A percentile compares a stretch with the other conserved stretches of the same genome.
phyloP scores from a whole-genome alignment of 2,888 invertebrate species.

The Saturnia japonica region DNA sequence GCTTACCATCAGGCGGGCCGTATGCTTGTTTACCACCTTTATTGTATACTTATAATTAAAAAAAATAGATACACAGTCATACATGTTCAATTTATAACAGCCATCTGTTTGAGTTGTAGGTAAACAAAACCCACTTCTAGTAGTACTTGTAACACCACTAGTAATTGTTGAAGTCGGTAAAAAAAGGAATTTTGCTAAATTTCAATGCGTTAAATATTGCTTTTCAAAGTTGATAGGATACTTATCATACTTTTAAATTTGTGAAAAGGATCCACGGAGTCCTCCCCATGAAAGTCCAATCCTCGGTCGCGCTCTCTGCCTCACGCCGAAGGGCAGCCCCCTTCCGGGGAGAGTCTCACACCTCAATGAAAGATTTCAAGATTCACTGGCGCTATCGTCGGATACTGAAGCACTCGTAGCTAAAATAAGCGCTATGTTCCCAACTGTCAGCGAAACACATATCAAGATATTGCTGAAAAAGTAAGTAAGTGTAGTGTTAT shows the following conservation, averaged over 20 bases:
- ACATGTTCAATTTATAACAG: no score
- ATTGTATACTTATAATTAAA: no score
- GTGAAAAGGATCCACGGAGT: constrained; percentile 57
- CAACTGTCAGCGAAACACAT: constrained; percentile 94
- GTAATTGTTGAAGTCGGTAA: no score
- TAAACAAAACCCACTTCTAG: no score
- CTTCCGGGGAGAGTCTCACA: constrained; percentile 74
- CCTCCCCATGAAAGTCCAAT: constrained; percentile 66
- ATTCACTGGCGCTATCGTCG: constrained; percentile 83
- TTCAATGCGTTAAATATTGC: background rate
- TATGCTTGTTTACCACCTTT: no score
- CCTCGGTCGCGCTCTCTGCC: constrained; percentile 70
- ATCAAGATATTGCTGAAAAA: constrained; percentile 93
- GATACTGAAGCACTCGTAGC: constrained; percentile 89
- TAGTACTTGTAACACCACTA: no score
- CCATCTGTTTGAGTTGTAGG: no score
- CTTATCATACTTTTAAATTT: background rate
- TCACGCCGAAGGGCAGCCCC: constrained; percentile 76
- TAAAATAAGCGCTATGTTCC: constrained; percentile 93
- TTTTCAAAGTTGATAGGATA: background rate
- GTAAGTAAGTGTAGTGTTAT: constrained; percentile 80
- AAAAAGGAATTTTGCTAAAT: background rate
- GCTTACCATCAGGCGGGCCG: no score
- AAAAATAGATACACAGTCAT: no score
- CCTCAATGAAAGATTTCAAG: constrained; percentile 80